phyloP scores from a whole-genome alignment of 2,113 vertebrate species.

The Pseudois nayaur region DNA sequence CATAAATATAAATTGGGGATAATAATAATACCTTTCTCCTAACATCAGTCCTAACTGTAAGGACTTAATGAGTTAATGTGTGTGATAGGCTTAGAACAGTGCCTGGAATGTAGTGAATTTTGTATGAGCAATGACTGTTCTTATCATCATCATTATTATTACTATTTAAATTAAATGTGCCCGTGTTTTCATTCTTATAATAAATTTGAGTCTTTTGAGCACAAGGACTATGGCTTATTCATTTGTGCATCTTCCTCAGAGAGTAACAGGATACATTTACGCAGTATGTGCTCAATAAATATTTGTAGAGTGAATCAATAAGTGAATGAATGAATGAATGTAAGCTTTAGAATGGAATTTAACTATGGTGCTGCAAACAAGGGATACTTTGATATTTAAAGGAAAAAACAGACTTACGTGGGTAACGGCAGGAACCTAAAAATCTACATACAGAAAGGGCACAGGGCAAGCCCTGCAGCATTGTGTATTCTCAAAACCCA shows the following conservation, averaged over 20 bases:
- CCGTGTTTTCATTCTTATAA: background rate
- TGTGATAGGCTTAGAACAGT: background rate
- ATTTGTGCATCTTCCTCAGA: background rate
- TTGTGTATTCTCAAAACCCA: background rate
- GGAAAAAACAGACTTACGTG: background rate
- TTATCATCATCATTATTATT: background rate
- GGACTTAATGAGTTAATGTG: background rate
- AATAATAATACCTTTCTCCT: background rate
- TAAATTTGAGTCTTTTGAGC: background rate
- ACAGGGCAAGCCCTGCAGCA: background rate
- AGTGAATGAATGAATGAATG: background rate
- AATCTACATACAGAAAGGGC: background rate
- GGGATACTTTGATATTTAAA: background rate
- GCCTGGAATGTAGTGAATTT: background rate
- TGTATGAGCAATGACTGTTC: background rate
- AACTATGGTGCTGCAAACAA: background rate
- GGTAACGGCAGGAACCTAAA: background rate
- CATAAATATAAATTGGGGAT: background rate
- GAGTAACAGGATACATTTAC: background rate
- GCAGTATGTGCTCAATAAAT: background rate
- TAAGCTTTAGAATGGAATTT: background rate
- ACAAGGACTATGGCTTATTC: background rate
- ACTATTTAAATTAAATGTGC: background rate
- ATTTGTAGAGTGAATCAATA: background rate
- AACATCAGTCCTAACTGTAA: background rate